Evolutionary conservation across 2,797 vertebrate genomes (phyloP).

Genomic region (Acanthiza pusilla): DNA sequence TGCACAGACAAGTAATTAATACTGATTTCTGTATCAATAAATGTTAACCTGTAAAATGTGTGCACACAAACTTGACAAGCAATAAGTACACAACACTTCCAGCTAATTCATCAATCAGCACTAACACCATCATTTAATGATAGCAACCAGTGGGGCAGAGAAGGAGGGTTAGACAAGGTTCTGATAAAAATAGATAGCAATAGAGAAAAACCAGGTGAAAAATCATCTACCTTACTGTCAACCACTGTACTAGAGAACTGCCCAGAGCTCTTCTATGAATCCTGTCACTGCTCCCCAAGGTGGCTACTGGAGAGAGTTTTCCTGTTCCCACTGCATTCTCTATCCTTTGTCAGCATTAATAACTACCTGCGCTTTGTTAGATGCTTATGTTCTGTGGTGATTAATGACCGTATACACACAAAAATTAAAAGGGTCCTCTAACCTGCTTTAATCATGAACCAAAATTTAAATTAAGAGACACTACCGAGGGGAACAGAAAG

Average conservation of each 20-base stretch:
- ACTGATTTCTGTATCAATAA: neutral
- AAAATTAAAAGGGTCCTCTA: neutral
- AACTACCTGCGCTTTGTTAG: neutral
- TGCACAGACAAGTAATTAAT: neutral
- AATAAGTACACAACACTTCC: neutral
- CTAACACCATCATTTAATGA: neutral
- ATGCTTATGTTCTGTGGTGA: neutral
- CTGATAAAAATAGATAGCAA: neutral
- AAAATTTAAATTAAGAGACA: neutral
- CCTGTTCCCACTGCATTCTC: neutral
- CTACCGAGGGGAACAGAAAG: neutral
- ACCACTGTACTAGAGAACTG: neutral
- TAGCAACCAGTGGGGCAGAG: neutral
- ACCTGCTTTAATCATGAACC: neutral
- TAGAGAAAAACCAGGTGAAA: neutral
- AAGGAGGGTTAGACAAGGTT: rapidly evolving
- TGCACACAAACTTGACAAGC: neutral
- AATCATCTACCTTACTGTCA: neutral
- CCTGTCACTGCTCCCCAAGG: neutral
- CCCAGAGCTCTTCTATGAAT: neutral
- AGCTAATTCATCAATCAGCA: neutral
- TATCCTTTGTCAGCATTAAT: neutral
- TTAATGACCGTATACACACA: neutral
- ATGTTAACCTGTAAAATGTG: neutral
- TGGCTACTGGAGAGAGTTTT: neutral